phyloP scores from a whole-genome alignment of 1,140 invertebrate genomes.

The Caenorhabditis inopinata region DNA sequence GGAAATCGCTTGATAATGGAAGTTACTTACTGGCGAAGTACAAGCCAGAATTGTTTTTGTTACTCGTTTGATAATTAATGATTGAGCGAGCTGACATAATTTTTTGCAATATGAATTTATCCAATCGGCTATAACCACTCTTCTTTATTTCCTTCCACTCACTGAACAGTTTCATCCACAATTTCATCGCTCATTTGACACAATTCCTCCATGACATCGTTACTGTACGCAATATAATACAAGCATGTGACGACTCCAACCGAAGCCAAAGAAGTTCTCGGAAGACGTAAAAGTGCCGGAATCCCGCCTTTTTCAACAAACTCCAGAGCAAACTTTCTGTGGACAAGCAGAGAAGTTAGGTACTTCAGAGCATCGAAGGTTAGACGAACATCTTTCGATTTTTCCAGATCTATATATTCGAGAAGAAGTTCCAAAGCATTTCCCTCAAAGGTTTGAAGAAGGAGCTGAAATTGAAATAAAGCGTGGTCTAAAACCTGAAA shows the following conservation, averaged over 20 bases:
- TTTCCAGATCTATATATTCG: constrained; percentile 83
- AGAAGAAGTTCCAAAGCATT: constrained; percentile 84
- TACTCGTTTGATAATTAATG: no score
- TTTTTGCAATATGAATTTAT: no score
- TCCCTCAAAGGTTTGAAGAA: constrained; percentile 86
- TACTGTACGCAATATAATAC: constrained; percentile 93
- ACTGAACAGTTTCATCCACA: constrained; percentile 78
- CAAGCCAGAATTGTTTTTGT: no score
- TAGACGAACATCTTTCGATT: constrained; percentile 83
- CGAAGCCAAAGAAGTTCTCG: constrained; percentile 68
- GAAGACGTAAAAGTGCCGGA: constrained; percentile 78
- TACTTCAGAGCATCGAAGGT: constrained; percentile 90
- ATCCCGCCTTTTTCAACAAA: constrained; percentile 84
- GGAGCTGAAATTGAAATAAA: constrained; percentile 71
- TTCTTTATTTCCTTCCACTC: constrained; percentile 57
- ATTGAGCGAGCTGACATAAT: no score
- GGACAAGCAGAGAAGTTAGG: constrained; percentile 85
- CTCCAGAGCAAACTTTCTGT: constrained; percentile 95
- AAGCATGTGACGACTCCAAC: constrained; percentile 92
- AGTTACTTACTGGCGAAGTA: no score
- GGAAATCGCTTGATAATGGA: no score
- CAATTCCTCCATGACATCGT: constrained; percentile 93
- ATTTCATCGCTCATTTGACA: constrained; percentile 79
- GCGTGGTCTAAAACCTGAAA: background rate
- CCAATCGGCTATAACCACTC: background rate